Conservation (phyloP, 2,888 invertebrate genomes). For the Torymus tubicola region DNA sequence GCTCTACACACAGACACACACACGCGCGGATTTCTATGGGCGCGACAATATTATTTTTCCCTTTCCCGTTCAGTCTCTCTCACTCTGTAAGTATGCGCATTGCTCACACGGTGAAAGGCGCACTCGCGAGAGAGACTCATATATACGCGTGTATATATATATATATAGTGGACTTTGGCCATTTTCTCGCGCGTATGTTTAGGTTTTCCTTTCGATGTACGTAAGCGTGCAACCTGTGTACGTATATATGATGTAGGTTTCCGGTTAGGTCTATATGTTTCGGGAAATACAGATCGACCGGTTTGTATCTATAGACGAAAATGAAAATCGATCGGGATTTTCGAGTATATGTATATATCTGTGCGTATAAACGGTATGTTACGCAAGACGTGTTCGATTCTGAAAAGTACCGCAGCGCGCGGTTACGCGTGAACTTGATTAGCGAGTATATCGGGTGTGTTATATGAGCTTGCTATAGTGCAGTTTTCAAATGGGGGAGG, state of each 20-base stretch:
- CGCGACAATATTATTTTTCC: constrained; percentile 47
- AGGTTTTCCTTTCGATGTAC: constrained; percentile 31
- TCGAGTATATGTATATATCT: too few species aligned
- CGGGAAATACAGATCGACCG: background rate
- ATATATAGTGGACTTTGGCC: constrained; percentile 12
- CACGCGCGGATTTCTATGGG: constrained; percentile 38
- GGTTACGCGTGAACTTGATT: too few species aligned
- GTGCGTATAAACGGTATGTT: too few species aligned
- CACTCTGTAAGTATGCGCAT: background rate
- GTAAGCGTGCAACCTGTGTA: too few species aligned
- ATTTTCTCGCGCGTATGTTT: background rate
- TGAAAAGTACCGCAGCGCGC: too few species aligned
- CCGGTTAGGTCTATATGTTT: background rate
- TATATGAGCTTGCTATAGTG: too few species aligned
- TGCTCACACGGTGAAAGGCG: constrained; percentile 42
- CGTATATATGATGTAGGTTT: background rate
- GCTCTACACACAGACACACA: constrained; percentile 26
- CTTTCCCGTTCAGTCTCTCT: background rate
- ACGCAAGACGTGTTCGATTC: too few species aligned
- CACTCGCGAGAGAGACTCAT: background rate
- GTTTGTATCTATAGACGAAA: constrained; percentile 23
- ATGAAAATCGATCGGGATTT: constrained; percentile 2
- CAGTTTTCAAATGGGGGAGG: too few species aligned
- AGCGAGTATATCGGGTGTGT: too few species aligned
- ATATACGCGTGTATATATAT: too few species aligned